Percentiles rank a stretch among this genome's conserved stretches.
Evolutionary conservation across 2,797 vertebrate species (phyloP).

Genomic region (Aselliscus stoliczkanus): DNA sequence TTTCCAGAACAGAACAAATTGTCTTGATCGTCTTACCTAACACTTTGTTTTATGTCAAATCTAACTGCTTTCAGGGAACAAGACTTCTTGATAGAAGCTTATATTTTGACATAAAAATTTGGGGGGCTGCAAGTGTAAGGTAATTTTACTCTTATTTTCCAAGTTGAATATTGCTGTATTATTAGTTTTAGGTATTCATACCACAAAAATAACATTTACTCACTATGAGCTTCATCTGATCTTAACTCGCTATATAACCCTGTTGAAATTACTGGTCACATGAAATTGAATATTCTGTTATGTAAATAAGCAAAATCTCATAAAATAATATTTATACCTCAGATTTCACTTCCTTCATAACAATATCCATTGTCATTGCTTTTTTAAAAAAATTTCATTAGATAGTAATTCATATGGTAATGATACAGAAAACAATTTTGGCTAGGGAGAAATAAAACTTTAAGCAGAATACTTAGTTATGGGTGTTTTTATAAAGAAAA

Average conservation of each 20-base stretch:
- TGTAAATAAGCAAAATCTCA: not conserved
- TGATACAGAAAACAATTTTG: not conserved
- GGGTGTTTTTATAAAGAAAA: not conserved
- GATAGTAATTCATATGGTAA: not conserved
- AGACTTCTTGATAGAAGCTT: constrained; percentile 39
- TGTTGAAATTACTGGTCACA: not conserved
- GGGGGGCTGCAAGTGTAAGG: constrained; percentile 15
- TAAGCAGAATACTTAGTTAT: not conserved
- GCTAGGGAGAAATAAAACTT: not conserved
- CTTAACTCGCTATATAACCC: not conserved
- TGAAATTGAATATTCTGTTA: not conserved
- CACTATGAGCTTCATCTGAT: not conserved
- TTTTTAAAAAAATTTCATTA: not conserved
- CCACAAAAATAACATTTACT: not conserved
- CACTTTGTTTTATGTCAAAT: constrained; percentile 52
- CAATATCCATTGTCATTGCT: not conserved
- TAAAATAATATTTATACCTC: not conserved
- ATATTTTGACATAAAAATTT: constrained; percentile 55
- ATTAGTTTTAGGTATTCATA: not conserved
- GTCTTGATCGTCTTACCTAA: constrained; percentile 63
- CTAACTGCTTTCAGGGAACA: constrained; percentile 31
- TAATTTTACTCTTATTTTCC: constrained; percentile 25
- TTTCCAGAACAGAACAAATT: constrained; percentile 62
- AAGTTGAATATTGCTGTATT: not conserved
- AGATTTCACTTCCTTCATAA: not conserved